A percentile compares a stretch with the other conserved stretches of the same genome.
phyloP scores from a whole-genome alignment of 2,888 invertebrate genomes.

The Melieria crassipennis region DNA sequence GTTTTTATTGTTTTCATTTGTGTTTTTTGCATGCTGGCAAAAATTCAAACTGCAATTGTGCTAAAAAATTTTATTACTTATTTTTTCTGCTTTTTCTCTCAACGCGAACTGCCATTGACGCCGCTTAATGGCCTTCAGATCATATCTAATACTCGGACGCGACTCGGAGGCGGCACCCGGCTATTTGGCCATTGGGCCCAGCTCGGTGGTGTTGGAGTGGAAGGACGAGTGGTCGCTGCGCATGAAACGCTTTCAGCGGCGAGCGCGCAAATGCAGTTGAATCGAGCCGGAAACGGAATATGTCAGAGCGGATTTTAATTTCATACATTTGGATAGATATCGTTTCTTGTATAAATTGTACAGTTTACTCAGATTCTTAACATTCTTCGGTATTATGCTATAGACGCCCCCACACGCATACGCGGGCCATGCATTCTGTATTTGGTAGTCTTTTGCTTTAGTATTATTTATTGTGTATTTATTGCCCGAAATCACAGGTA shows the following conservation, averaged over 20 bases:
- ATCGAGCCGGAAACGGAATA: conserved; percentile 66
- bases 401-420: conserved; percentile 43
- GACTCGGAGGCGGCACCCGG: conserved; percentile 63
- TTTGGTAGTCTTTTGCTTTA: too few species aligned
- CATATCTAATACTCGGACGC: conserved; percentile 62
- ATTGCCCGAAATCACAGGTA: too few species aligned
- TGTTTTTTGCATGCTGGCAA: background rate
- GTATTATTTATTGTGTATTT: too few species aligned
- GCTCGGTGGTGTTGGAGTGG: conserved; percentile 63
- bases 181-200: conserved; percentile 62
- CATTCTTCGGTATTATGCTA: conserved; percentile 64
- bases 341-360: conserved; percentile 65
- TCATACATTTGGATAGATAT: conserved; percentile 63
- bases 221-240: conserved; percentile 64
- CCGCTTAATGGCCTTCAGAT: conserved; percentile 46
- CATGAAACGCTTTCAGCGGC: conserved; percentile 64
- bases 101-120: too few species aligned
- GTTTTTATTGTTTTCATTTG: background rate
- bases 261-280: conserved; percentile 65
- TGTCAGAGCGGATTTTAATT: conserved; percentile 64
- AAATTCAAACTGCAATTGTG: background rate
- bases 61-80: background rate
- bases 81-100: background rate
- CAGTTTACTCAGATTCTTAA: conserved; percentile 65
- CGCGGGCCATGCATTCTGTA: too few species aligned